Evolutionary conservation across 1,140 invertebrate genomes (phyloP).

Genomic region (Drosophila paulistorum): DNA sequence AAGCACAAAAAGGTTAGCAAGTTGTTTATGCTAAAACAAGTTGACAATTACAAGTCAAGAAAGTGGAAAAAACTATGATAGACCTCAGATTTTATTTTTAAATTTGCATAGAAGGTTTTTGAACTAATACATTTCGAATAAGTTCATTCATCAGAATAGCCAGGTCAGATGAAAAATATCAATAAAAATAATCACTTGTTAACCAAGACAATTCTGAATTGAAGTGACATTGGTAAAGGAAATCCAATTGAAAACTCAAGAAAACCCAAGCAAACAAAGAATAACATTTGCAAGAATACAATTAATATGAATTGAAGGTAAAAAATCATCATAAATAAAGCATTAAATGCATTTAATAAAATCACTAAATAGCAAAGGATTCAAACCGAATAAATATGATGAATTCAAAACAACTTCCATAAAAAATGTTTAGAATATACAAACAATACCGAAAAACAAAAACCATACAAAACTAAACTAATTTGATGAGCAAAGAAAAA

Average conservation of each 20-base stretch:
- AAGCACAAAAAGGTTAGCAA: too few species aligned
- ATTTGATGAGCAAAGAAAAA: too few species aligned
- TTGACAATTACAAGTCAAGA: too few species aligned
- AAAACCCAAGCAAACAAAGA: conserved; percentile 17
- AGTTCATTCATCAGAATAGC: too few species aligned
- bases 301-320: conserved; percentile 55
- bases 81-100: too few species aligned
- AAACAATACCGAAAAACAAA: neutral
- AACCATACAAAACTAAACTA: neutral
- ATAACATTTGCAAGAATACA: conserved; percentile 13
- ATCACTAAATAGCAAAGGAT: conserved; percentile 44
- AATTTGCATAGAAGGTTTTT: too few species aligned
- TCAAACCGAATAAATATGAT: conserved; percentile 23
- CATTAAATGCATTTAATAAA: conserved; percentile 76
- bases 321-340: conserved; percentile 70
- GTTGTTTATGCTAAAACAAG: too few species aligned
- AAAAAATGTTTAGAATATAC: conserved; percentile 17
- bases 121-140: too few species aligned
- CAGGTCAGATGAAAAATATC: too few species aligned
- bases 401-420: conserved; percentile 15
- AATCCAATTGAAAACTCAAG: conserved; percentile 16
- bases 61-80: too few species aligned
- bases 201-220: neutral
- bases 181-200: neutral
- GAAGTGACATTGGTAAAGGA: neutral